Conservation (phyloP, 2,797 vertebrate genomes). For the Periparus ater region DNA sequence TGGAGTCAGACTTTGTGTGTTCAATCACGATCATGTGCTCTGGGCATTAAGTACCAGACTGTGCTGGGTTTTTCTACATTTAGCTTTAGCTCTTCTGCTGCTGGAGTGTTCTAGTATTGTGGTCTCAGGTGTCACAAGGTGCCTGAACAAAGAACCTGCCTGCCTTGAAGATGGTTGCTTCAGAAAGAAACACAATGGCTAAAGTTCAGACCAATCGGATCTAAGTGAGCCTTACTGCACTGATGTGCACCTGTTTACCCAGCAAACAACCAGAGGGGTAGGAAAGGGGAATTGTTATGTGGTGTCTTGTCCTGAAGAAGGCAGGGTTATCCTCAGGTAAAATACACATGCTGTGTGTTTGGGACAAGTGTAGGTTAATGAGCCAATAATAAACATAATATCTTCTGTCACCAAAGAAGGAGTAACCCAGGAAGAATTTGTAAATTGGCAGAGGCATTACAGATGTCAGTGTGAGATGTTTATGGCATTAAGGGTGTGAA, state of each 20-base stretch:
- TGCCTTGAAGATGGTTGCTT: not conserved
- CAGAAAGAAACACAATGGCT: not conserved
- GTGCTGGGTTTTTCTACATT: not conserved
- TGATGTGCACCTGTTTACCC: not conserved
- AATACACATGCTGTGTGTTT: accelerated
- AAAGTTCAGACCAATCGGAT: not conserved
- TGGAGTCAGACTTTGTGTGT: not conserved
- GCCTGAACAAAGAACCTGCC: not conserved
- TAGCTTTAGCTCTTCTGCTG: not conserved
- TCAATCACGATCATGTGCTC: not conserved
- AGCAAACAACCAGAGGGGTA: not conserved
- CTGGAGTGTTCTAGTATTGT: not conserved
- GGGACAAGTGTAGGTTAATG: not conserved
- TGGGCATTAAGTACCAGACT: not conserved
- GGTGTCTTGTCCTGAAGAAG: not conserved
- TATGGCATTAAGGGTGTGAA: not conserved
- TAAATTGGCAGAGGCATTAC: not conserved
- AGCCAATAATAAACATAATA: not conserved
- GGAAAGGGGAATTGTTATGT: not conserved
- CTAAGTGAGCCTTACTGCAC: not conserved
- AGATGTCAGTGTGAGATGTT: not conserved
- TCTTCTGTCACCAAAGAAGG: not conserved
- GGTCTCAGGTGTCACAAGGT: not conserved
- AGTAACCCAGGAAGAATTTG: not conserved
- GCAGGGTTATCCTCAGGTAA: not conserved